Evolutionary conservation across 2,797 vertebrate genomes (phyloP).

Genomic region (Saguinus oedipus): DNA sequence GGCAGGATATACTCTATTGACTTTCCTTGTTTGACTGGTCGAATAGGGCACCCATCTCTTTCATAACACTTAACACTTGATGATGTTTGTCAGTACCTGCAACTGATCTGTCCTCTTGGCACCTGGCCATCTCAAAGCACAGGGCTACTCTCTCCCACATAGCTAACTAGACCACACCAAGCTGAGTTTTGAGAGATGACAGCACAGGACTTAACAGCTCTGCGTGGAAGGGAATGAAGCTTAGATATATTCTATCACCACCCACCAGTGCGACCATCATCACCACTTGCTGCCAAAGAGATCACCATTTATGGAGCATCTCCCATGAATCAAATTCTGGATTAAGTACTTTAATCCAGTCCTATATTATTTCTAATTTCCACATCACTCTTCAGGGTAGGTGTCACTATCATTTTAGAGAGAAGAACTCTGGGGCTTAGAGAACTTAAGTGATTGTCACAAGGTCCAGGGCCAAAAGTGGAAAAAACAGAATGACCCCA

Average conservation of each 20-base stretch:
- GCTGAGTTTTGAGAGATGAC: not conserved
- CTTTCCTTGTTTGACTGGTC: not conserved
- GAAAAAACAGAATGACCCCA: not conserved
- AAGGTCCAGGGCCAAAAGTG: not conserved
- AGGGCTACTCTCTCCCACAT: not conserved
- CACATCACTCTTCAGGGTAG: not conserved
- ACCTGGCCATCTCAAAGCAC: not conserved
- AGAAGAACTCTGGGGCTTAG: not conserved
- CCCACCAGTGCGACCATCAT: not conserved
- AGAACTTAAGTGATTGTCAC: not conserved
- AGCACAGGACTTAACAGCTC: not conserved
- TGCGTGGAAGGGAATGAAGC: not conserved
- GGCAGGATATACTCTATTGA: not conserved
- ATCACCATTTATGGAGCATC: not conserved
- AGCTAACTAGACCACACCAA: not conserved
- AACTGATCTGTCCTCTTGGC: not conserved
- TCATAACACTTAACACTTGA: not conserved
- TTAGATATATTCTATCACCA: not conserved
- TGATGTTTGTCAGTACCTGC: not conserved
- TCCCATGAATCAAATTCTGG: not conserved
- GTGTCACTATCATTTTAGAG: constrained; percentile 9
- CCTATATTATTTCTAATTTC: constrained; percentile 3
- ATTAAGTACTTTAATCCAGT: not conserved
- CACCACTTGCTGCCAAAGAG: not conserved
- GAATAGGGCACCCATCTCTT: not conserved